These are phyloP conservation scores for Drosophila asahinai DNA, from an alignment of 1,140 invertebrate species.

Conservation along the genomic window DNA sequence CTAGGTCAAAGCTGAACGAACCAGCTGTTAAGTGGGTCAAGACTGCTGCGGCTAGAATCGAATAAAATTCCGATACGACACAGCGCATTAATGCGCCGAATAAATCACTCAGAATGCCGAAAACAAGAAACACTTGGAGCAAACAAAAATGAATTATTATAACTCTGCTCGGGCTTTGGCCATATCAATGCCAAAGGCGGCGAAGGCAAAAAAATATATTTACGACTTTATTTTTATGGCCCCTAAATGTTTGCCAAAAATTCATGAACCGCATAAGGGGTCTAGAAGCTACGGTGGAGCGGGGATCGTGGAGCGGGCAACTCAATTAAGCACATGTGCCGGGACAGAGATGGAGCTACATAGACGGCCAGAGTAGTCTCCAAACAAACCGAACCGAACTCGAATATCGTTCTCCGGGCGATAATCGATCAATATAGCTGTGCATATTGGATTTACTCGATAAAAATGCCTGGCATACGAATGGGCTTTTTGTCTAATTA, in stretches of 20 bases:
- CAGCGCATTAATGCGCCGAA: constrained; percentile 18
- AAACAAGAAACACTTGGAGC: constrained; percentile 20
- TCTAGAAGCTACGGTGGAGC: constrained; percentile 14
- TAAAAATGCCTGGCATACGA: constrained; percentile 38
- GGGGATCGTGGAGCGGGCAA: not conserved
- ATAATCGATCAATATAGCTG: constrained; percentile 30
- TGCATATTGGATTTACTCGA: constrained; percentile 31
- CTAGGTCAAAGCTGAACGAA: constrained; percentile 67
- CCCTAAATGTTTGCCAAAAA: constrained; percentile 65
- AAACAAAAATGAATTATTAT: constrained; percentile 39
- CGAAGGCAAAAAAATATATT: constrained; percentile 38
- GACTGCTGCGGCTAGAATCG: constrained; percentile 37
- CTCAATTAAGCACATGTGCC: constrained; percentile 44
- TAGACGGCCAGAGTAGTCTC: not conserved
- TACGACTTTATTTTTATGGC: constrained; percentile 55
- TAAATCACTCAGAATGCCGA: constrained; percentile 48
- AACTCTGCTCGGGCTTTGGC: constrained; percentile 9
- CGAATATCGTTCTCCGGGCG: constrained; percentile 18
- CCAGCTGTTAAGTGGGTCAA: constrained; percentile 56
- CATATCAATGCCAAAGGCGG: constrained; percentile 58
- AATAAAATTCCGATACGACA: constrained; percentile 47
- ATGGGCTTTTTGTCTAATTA: constrained; percentile 33
- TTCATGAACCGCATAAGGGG: constrained; percentile 26
- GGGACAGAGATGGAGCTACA: constrained; percentile 19
- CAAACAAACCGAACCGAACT: constrained; percentile 25